Conservation (phyloP, 2,797 vertebrate species). For the Lepus oiostolus region DNA sequence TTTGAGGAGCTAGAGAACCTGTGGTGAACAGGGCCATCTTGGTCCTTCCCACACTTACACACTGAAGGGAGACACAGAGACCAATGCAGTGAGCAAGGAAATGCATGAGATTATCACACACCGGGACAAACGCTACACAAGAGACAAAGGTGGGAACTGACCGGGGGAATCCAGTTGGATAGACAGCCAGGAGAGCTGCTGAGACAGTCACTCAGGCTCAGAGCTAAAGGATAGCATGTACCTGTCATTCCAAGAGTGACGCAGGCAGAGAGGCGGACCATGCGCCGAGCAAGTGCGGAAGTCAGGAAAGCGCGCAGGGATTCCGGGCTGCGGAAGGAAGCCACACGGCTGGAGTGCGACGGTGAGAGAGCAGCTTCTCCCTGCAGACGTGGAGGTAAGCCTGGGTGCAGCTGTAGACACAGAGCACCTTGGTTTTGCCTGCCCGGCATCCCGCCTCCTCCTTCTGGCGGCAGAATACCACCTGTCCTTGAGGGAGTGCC, state of each 20-base stretch:
- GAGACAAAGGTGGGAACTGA: not conserved
- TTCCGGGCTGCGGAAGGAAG: not conserved
- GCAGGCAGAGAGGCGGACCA: not conserved
- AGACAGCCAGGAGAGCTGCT: not conserved
- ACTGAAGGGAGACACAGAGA: not conserved
- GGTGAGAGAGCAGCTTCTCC: not conserved
- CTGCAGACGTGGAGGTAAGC: not conserved
- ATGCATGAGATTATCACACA: not conserved
- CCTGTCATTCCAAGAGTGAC: not conserved
- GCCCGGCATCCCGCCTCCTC: not conserved
- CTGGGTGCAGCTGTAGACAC: rapidly evolving
- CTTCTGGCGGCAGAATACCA: not conserved
- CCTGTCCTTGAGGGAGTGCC: not conserved
- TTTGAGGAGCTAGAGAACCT: not conserved
- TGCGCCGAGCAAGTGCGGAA: rapidly evolving
- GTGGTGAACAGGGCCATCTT: not conserved
- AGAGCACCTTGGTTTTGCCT: not conserved
- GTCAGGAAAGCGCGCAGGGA: not conserved
- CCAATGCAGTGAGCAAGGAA: not conserved
- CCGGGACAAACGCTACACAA: not conserved
- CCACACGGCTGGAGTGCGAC: too few relatives aligned
- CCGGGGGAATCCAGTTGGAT: not conserved
- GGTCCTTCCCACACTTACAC: not conserved
- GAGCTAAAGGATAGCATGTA: not conserved
- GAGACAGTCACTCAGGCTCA: not conserved